A percentile compares a stretch with the other conserved stretches of the same genome.
These are phyloP conservation scores for Sylvia atricapilla DNA, from an alignment of 2,113 vertebrate species.

Conservation along the genomic window DNA sequence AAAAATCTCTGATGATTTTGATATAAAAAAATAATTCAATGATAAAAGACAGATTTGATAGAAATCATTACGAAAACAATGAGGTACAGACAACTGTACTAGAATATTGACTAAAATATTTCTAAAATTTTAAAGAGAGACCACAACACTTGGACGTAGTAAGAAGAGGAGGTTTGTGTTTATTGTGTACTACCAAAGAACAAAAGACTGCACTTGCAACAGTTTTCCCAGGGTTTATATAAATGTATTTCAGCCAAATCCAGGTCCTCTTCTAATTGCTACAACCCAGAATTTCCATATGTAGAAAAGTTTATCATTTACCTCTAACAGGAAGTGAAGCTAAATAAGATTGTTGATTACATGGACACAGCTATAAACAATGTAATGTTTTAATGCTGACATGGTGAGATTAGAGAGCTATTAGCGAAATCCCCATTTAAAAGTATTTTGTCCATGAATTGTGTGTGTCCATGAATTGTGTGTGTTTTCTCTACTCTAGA, in stretches of 20 bases:
- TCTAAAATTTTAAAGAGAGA: not conserved
- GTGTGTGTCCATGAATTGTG: too few relatives aligned
- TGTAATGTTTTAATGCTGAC: not conserved
- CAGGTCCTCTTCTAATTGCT: not conserved
- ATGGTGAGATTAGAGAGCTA: not conserved
- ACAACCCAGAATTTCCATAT: not conserved
- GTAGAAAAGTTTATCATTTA: not conserved
- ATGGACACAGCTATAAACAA: not conserved
- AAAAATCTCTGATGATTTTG: not conserved
- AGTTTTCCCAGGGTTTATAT: not conserved
- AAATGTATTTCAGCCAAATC: not conserved
- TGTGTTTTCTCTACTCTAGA: not conserved
- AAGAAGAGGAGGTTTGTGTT: not conserved
- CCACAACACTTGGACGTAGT: not conserved
- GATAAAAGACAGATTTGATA: rapidly evolving
- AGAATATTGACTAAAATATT: not conserved
- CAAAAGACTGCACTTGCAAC: not conserved
- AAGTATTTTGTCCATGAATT: not conserved
- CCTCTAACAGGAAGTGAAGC: not conserved
- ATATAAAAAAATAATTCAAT: not conserved
- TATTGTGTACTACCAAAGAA: not conserved
- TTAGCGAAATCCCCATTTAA: not conserved
- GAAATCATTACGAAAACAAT: not conserved
- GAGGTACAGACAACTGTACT: not conserved
- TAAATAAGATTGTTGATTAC: not conserved